These are phyloP conservation scores for Chloroceryle amazona DNA, from an alignment of 2,797 vertebrate species.

Conservation along the genomic window DNA sequence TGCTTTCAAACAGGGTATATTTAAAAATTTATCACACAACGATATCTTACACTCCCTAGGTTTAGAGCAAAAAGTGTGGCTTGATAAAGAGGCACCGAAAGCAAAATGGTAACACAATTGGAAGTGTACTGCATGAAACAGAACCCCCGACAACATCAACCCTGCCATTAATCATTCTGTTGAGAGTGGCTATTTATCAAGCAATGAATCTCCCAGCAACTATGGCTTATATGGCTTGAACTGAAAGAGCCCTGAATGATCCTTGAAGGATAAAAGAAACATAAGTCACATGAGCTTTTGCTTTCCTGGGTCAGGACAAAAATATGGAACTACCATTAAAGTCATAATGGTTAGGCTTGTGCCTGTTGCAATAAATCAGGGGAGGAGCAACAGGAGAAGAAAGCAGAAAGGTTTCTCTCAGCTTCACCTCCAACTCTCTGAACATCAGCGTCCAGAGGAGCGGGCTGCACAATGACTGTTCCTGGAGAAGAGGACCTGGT, in stretches of 20 bases:
- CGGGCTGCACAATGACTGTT: neutral
- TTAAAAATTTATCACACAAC: constrained; percentile 61
- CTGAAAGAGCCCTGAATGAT: constrained; percentile 11
- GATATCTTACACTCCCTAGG: constrained; percentile 8
- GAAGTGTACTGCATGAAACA: neutral
- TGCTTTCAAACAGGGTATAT: constrained; percentile 64
- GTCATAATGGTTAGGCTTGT: neutral
- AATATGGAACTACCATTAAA: neutral
- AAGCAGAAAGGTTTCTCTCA: neutral
- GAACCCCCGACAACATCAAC: neutral
- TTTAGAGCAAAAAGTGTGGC: neutral
- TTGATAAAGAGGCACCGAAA: constrained; percentile 49
- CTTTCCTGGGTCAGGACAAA: neutral
- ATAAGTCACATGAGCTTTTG: neutral
- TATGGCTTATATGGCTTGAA: neutral
- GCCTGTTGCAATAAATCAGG: neutral
- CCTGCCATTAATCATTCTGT: constrained; percentile 17
- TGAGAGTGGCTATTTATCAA: constrained; percentile 29
- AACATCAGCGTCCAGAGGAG: neutral
- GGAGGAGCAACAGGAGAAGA: neutral
- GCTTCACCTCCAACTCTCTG: neutral
- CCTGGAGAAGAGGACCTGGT: neutral
- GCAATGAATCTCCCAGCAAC: neutral
- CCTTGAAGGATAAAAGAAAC: constrained; percentile 24
- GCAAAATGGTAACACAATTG: constrained; percentile 14